Evolutionary conservation across 2,888 invertebrate genomes (phyloP).

Genomic region (Arenicola marina): DNA sequence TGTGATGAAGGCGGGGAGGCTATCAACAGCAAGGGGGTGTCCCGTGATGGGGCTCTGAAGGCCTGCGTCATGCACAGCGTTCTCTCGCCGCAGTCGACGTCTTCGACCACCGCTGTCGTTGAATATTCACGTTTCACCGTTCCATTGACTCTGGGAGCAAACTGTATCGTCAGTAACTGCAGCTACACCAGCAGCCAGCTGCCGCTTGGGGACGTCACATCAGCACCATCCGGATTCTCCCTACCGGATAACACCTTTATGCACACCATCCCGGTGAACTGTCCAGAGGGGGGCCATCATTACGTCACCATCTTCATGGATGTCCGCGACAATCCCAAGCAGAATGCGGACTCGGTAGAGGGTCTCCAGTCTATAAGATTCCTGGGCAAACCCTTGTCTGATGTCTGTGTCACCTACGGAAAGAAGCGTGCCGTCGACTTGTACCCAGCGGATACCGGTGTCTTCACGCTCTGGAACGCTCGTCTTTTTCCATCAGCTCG

Average conservation of each 20-base stretch:
- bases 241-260: slow-evolving; percentile 50
- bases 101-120: slow-evolving; percentile 45
- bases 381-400: slow-evolving; percentile 26
- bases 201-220: no score
- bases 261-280: slow-evolving; percentile 51
- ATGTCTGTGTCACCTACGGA: slow-evolving; percentile 11
- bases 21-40: background rate
- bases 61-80: slow-evolving; percentile 56
- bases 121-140: slow-evolving; percentile 59
- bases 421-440: no score
- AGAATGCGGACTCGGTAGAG: slow-evolving; percentile 21
- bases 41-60: background rate
- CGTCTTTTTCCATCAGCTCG: slow-evolving; percentile 45
- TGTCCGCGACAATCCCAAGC: slow-evolving; percentile 54
- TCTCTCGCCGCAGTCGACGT: slow-evolving; percentile 36
- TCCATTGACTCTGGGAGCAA: slow-evolving; percentile 44
- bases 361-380: slow-evolving; percentile 13
- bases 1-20: background rate
- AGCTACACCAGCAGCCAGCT: slow-evolving; percentile 26
- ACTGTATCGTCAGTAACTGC: slow-evolving; percentile 60
- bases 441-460: slow-evolving; percentile 8
- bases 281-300: background rate
- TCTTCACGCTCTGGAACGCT: slow-evolving; percentile 44
- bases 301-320: slow-evolving; percentile 53
- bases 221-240: slow-evolving; percentile 21